These are phyloP conservation scores for Tigriopus japonicus DNA, from an alignment of 1,140 invertebrate species.

Conservation along the genomic window DNA sequence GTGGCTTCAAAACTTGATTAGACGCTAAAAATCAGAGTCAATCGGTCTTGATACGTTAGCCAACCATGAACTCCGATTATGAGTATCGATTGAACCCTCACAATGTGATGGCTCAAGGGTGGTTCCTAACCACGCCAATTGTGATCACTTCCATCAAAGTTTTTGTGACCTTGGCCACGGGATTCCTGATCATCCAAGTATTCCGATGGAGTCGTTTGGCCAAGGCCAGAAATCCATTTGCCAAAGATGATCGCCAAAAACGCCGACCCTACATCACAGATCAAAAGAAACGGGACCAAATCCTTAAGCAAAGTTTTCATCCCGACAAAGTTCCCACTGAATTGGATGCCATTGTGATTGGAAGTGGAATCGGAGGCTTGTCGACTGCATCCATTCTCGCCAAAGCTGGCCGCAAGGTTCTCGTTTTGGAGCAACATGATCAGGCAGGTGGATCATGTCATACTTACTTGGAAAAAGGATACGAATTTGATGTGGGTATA, in stretches of 20 bases:
- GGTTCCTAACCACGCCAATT: slow-evolving; percentile 9
- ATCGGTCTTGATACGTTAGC: too few species aligned
- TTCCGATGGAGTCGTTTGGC: neutral
- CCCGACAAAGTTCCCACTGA: slow-evolving; percentile 15
- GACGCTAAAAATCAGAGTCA: too few species aligned
- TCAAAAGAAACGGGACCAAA: slow-evolving; percentile 14
- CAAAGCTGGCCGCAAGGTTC: slow-evolving; percentile 24
- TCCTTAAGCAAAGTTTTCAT: slow-evolving; percentile 16
- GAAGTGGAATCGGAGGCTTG: slow-evolving; percentile 27
- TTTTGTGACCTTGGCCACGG: neutral
- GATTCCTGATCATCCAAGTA: slow-evolving; percentile 9
- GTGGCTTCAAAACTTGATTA: too few species aligned
- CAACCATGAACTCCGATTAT: neutral
- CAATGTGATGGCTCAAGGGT: neutral
- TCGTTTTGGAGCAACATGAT: slow-evolving; percentile 29
- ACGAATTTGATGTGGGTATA: slow-evolving; percentile 29
- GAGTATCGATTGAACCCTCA: neutral
- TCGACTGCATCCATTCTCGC: slow-evolving; percentile 23
- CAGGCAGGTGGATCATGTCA: slow-evolving; percentile 21
- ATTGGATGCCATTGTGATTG: slow-evolving; percentile 26
- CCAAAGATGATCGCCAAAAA: neutral
- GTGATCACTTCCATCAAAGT: slow-evolving; percentile 9
- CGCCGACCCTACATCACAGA: neutral
- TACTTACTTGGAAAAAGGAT: slow-evolving; percentile 22
- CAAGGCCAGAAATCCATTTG: slow-evolving; percentile 1